Evolutionary conservation across 1,140 invertebrate species (phyloP), one percentile per base, ranked within the genome.

Genomic region (Centruroides vittatus): DNA sequence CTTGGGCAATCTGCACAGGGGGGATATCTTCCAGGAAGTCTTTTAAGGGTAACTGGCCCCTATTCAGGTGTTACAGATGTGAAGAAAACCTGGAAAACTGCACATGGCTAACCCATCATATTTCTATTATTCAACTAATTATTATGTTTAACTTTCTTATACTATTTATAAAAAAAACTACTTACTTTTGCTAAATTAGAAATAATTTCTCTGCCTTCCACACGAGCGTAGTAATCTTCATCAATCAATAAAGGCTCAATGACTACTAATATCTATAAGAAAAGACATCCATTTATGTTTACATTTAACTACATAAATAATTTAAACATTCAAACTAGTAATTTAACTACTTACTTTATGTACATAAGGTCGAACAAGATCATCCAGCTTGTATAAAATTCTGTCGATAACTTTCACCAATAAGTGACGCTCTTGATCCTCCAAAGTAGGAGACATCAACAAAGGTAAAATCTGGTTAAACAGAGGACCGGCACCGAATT

Each of bases 391-490:
- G 75, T 99, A 99, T 3, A 99, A 76, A 73, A 99, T 96, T 49
- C 97, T 79, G 74, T 99, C 96, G 68, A 99, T 99, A 55, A 99
- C 93, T 82, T 99, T 99, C 0, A 99, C 97, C n/a, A 99, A 79
- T 60, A 99, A 81, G 84, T 99, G 97, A 46, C 97, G 80, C 73
- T 99, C 97, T 75, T 99, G 97, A 77, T 99, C 97, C 76, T 99
- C 97, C 0, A 99, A 76, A 0, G 96, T 99, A 0, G 97, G 97
- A 8, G 94, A 98, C 97, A 99, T 99, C 5, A 99, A 81, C 50
- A 99, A 76, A 0, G 97, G 97, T 23, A 99, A 74, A 67, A 99
- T 99, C 76, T 99, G 96, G 78, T 99, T 99, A 70, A 99, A 99
- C 0, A 99, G 76, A 0, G 96, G 93, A 0, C 96, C 96, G 0